Evolutionary conservation across 2,797 vertebrate species (phyloP), one percentile per base, ranked within the genome.

Genomic region (Coregonus ussuriensis): DNA sequence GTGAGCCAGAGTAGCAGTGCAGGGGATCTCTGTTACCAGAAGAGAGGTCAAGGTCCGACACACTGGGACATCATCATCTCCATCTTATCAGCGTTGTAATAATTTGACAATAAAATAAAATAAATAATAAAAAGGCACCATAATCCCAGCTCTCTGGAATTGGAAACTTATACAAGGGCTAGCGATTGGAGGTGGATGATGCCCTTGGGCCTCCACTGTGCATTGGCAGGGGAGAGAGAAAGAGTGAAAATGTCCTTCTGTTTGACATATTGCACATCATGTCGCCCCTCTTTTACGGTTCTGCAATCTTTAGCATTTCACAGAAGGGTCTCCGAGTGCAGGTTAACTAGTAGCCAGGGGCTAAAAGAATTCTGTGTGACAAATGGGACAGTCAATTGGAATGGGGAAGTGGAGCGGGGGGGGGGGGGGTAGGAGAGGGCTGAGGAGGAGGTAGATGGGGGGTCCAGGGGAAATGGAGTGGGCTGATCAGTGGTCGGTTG

Each of bases 141-240:
- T 95, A 94, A 93, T 95, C 96, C 95, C 84, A 90, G 92, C 88
- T 88, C 89, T 91, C 91, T 94, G 95, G 94, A 96, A 96, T 96
- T 94, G 95, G 96, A 96, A 97, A 96, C 94, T 95, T 95, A 95
- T 95, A 96, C 92, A 95, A 94, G 94, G 93, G 95, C 93, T 95
- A 94, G 92, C 91, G 84, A 92, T 91, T 91, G 91, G 91, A 94
- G 94, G 91, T 88, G 92, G 95, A 96, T 92, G 92, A 93, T 94
- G 93, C 96, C 97, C 96, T 87, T 89, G 93, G 96, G 97, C 94
- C 85, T 93, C 72, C 2, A 87, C 75, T 68, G 77, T 70, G 84
- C 63, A 65, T 47, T 74, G 77, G 83, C 81, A 76, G 88, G 83
- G 86, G 67, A 47, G 33, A 54, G 66, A 78, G 74, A 82, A 68